These are phyloP conservation scores for Bursaphelenchus mucronatus DNA, from an alignment of 1,140 invertebrate species.

Conservation along the genomic window DNA sequence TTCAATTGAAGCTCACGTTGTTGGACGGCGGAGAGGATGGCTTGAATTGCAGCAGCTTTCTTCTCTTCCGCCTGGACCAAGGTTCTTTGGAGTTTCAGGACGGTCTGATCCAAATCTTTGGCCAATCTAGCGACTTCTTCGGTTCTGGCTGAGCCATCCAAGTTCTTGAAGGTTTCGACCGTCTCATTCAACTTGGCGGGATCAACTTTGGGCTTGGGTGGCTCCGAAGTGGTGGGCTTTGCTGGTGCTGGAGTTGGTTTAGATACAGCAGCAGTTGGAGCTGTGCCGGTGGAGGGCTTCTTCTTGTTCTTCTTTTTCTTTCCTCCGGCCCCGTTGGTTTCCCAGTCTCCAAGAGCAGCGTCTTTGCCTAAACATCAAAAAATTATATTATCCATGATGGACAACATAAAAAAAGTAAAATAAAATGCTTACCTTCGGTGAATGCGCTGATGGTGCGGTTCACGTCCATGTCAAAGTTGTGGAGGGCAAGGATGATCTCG, in stretches of 20 bases:
- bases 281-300: slow-evolving; percentile 16
- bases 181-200: slow-evolving; percentile 1
- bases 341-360: slow-evolving; percentile 48
- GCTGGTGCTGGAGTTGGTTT: slow-evolving; percentile 3
- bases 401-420: slow-evolving; percentile 10
- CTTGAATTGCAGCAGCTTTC: slow-evolving; percentile 10
- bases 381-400: not conserved
- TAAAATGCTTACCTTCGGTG: slow-evolving; percentile 17
- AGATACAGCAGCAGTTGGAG: slow-evolving; percentile 12
- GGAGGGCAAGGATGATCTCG: slow-evolving; percentile 58
- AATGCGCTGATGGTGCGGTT: slow-evolving; percentile 54
- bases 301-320: slow-evolving; percentile 53
- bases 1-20: slow-evolving; percentile 34
- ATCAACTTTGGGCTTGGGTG: slow-evolving; percentile 24
- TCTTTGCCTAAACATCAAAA: slow-evolving; percentile 27
- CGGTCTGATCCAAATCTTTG: slow-evolving; percentile 2
- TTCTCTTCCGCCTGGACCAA: slow-evolving; percentile 9
- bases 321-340: slow-evolving; percentile 25
- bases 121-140: slow-evolving; percentile 1
- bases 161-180: slow-evolving; percentile 1
- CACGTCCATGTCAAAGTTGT: slow-evolving; percentile 59
- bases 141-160: not conserved
- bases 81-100: not conserved
- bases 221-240: slow-evolving; percentile 13
- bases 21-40: slow-evolving; percentile 12